A percentile compares a stretch with the other conserved stretches of the same genome.
Evolutionary conservation across 2,888 invertebrate species (phyloP).

Genomic region (Clanis bilineata): DNA sequence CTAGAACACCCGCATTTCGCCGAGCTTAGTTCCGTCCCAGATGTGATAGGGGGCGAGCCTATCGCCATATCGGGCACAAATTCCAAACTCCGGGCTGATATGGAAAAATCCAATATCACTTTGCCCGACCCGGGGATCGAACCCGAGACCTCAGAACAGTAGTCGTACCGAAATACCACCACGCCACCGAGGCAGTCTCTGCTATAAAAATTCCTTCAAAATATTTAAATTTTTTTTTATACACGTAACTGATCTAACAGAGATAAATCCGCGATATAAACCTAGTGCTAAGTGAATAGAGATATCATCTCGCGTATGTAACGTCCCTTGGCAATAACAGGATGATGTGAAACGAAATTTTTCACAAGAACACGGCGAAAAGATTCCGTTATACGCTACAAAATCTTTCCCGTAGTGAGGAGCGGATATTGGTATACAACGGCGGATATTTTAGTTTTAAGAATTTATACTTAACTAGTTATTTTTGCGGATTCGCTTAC

Average conservation of each 20-base stretch:
- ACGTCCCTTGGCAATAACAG: slow-evolving; percentile 32
- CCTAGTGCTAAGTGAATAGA: slow-evolving; percentile 6
- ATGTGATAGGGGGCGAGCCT: too few relatives aligned
- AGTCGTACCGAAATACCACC: too few relatives aligned
- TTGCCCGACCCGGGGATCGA: too few relatives aligned
- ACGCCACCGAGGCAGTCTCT: too few relatives aligned
- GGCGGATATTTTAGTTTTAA: neutral
- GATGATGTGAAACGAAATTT: slow-evolving; percentile 34
- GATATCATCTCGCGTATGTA: neutral
- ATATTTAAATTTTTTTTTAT: neutral
- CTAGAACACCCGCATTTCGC: too few relatives aligned
- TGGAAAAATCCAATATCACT: too few relatives aligned
- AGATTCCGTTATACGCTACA: slow-evolving; percentile 23
- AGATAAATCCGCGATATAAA: neutral
- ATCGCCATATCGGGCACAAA: too few relatives aligned
- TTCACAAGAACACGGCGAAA: slow-evolving; percentile 25
- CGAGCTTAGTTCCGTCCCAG: too few relatives aligned
- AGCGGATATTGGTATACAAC: neutral
- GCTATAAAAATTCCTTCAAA: too few relatives aligned
- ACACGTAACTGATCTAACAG: neutral
- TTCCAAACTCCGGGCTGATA: too few relatives aligned
- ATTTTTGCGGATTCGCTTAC: too few relatives aligned
- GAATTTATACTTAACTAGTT: neutral
- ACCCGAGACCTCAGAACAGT: too few relatives aligned
- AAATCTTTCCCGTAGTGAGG: slow-evolving; percentile 7